These are phyloP conservation scores for Zophobas morio DNA, from an alignment of 1,140 invertebrate species.

Conservation along the genomic window DNA sequence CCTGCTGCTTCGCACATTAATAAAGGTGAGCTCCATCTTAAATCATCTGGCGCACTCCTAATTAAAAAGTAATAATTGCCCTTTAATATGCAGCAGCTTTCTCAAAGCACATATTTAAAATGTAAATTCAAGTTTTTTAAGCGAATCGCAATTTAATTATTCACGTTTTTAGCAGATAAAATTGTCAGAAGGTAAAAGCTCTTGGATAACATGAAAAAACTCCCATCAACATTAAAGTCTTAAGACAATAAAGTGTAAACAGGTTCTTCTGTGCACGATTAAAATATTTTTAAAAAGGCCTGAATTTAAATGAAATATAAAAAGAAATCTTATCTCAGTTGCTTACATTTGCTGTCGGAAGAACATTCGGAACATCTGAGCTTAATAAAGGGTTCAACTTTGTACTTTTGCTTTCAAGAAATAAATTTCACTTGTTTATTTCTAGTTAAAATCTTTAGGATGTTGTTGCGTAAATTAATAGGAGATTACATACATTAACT, in stretches of 20 bases:
- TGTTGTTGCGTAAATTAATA: not conserved
- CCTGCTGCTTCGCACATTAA: too few relatives aligned
- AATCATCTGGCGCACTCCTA: not conserved
- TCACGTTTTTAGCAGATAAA: not conserved
- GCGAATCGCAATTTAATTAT: not conserved
- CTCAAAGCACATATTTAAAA: not conserved
- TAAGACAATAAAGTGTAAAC: not conserved
- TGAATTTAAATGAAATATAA: not conserved
- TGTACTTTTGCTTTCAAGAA: not conserved
- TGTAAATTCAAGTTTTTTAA: not conserved
- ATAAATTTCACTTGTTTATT: not conserved
- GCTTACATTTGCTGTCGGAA: not conserved
- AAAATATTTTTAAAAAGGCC: slow-evolving; percentile 1
- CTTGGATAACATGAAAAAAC: not conserved
- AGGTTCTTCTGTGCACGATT: not conserved
- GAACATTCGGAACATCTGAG: not conserved
- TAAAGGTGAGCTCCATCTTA: too few relatives aligned
- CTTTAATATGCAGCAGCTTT: not conserved
- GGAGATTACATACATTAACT: too few relatives aligned
- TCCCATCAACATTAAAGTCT: not conserved
- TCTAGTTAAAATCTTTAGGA: not conserved
- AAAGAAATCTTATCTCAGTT: slow-evolving; percentile 2
- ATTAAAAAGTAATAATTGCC: not conserved
- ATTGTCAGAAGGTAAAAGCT: not conserved
- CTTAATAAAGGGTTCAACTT: not conserved